phyloP scores from a whole-genome alignment of 2,113 vertebrate genomes.

The Callionymus lyra region DNA sequence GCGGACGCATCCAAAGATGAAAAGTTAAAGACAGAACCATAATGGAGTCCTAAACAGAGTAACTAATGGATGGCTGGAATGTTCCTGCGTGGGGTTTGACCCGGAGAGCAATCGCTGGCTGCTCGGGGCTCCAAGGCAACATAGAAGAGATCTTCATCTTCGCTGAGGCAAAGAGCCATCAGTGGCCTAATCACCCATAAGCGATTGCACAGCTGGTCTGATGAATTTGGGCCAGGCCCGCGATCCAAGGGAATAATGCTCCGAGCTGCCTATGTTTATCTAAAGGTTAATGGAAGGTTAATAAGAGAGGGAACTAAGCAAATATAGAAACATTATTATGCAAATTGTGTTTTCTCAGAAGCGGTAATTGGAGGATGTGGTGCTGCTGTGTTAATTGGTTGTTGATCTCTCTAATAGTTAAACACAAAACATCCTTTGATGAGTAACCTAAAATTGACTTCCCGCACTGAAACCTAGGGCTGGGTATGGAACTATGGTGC shows the following conservation, averaged over 20 bases:
- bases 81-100: too few species aligned
- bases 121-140: conserved; percentile 5
- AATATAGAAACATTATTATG: conserved; percentile 56
- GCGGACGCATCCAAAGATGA: too few species aligned
- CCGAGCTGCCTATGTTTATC: conserved; percentile 53
- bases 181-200: conserved; percentile 51
- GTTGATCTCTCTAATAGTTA: conserved; percentile 19
- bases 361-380: conserved; percentile 24
- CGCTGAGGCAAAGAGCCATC: conserved; percentile 33
- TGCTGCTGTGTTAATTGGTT: conserved; percentile 38
- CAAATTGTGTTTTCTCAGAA: conserved; percentile 45
- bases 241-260: conserved; percentile 37
- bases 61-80: too few species aligned
- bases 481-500: too few species aligned
- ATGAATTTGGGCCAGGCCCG: conserved; percentile 52
- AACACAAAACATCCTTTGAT: conserved; percentile 24
- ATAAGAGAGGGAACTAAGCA: conserved; percentile 49
- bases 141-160: conserved; percentile 33
- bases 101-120: too few species aligned
- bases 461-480: conserved; percentile 20
- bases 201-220: conserved; percentile 49
- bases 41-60: too few species aligned
- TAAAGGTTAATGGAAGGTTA: conserved; percentile 71
- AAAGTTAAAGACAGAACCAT: too few species aligned
- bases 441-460: conserved; percentile 16